Percentiles rank a stretch among this genome's conserved stretches.
phyloP scores from a whole-genome alignment of 2,113 vertebrate genomes.

The Elachura formosa region DNA sequence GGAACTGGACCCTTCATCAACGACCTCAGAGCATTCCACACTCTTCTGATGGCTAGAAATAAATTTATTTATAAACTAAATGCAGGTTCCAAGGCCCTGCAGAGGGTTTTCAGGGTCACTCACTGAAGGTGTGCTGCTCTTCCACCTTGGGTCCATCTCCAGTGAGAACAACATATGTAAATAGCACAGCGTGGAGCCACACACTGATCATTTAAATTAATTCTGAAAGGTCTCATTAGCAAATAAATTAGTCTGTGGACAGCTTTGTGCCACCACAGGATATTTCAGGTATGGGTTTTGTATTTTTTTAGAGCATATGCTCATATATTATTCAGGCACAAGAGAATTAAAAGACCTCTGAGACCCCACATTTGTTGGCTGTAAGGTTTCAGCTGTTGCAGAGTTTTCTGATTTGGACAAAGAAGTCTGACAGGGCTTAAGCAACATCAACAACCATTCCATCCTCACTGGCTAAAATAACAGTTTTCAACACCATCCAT shows the following conservation, averaged over 20 bases:
- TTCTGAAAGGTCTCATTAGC: background rate
- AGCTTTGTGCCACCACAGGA: background rate
- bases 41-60: background rate
- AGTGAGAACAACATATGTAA: background rate
- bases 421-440: background rate
- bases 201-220: background rate
- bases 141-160: background rate
- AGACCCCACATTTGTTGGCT: background rate
- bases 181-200: background rate
- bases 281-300: background rate
- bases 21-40: background rate
- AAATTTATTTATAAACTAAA: background rate
- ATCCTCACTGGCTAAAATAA: background rate
- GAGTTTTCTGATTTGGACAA: background rate
- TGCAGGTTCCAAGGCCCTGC: background rate
- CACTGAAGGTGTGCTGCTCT: background rate
- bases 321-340: background rate
- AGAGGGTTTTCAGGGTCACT: background rate
- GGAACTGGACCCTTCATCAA: background rate
- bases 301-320: background rate
- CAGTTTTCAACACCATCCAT: background rate
- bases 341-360: background rate
- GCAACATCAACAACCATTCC: background rate
- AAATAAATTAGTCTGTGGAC: background rate
- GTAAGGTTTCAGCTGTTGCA: background rate